phyloP scores from a whole-genome alignment of 2,113 vertebrate species.

The Cromileptes altivelis region DNA sequence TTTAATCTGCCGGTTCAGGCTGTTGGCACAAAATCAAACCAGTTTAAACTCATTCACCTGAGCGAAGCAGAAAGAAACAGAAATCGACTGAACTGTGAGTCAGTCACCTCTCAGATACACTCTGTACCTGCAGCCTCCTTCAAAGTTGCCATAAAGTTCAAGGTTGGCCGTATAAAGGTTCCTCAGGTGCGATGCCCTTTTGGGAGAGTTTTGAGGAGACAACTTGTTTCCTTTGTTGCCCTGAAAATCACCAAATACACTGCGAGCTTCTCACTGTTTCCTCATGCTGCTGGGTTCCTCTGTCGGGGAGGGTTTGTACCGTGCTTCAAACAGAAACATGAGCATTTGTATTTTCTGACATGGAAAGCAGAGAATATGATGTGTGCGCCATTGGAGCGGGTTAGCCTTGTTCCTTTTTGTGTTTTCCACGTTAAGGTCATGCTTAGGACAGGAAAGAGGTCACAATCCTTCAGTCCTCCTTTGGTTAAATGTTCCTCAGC shows the following conservation, averaged over 20 bases:
- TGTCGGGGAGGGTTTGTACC: not conserved
- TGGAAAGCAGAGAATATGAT: not conserved
- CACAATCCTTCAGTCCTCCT: not conserved
- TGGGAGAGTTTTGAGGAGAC: not conserved
- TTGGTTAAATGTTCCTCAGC: not conserved
- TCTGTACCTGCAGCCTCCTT: not conserved
- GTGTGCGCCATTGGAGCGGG: too few species aligned
- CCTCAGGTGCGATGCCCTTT: not conserved
- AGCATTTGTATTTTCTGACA: too few species aligned
- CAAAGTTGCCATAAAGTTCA: not conserved
- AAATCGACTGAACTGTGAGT: slow-evolving; percentile 76
- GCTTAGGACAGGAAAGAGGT: not conserved
- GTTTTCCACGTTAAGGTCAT: not conserved
- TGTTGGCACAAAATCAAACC: too few species aligned
- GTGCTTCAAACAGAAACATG: not conserved
- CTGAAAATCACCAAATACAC: not conserved
- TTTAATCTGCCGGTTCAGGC: too few species aligned
- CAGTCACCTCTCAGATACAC: not conserved
- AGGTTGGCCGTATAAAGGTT: not conserved
- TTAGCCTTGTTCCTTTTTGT: not conserved
- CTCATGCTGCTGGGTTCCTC: not conserved
- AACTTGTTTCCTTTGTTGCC: not conserved
- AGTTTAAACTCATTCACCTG: too few species aligned
- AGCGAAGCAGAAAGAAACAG: too few species aligned
- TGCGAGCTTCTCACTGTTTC: not conserved